These are phyloP conservation scores for Psilopsiagon aurifrons DNA, from an alignment of 2,113 vertebrate genomes.

Conservation along the genomic window DNA sequence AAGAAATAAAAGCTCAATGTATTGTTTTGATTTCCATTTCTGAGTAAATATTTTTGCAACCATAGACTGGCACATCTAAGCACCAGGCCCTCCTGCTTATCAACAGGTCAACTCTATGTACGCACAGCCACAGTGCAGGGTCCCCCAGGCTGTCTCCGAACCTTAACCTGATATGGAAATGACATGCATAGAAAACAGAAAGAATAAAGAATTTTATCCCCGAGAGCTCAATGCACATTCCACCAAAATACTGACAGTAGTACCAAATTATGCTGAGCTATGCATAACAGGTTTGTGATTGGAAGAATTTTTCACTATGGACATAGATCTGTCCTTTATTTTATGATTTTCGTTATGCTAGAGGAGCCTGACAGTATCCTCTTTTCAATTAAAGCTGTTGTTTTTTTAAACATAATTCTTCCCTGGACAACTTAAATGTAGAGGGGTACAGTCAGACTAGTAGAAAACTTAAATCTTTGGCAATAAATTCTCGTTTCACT, in stretches of 20 bases:
- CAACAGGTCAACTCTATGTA: neutral
- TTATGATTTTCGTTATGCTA: neutral
- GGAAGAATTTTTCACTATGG: slow-evolving; percentile 25
- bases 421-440: neutral
- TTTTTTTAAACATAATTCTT: neutral
- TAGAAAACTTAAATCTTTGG: neutral
- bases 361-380: neutral
- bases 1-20: slow-evolving; percentile 51
- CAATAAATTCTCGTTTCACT: neutral
- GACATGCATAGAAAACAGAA: slow-evolving; percentile 15
- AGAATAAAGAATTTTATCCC: neutral
- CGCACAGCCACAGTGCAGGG: neutral
- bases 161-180: neutral
- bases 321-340: neutral
- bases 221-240: neutral
- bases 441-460: neutral
- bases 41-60: slow-evolving; percentile 61
- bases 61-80: neutral
- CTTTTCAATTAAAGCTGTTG: neutral
- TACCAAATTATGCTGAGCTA: slow-evolving; percentile 32
- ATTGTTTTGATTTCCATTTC: slow-evolving; percentile 53
- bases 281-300: slow-evolving; percentile 22
- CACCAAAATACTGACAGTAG: slow-evolving; percentile 26
- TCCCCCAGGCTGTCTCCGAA: slow-evolving; percentile 5
- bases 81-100: slow-evolving; percentile 7